Conservation (phyloP, 2,888 invertebrate species). For the Plagiodera versicolora region DNA sequence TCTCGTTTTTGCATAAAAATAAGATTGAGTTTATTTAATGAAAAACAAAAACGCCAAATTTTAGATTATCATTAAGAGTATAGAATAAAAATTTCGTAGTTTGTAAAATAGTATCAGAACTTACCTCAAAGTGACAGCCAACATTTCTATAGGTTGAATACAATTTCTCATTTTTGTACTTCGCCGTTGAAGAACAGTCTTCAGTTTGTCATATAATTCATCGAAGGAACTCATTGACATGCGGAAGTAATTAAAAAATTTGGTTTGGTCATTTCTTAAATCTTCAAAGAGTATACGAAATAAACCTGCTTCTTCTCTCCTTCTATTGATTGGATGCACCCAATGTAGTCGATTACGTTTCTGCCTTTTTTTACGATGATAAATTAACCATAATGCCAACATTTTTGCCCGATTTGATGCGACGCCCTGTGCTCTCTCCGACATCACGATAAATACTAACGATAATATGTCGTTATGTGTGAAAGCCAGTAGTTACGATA, state of each 20-base stretch:
- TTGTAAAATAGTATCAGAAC: conserved; percentile 11
- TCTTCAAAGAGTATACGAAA: conserved; percentile 16
- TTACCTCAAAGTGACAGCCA: conserved; percentile 22
- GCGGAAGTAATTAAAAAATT: conserved; percentile 20
- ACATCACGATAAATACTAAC: conserved; percentile 7
- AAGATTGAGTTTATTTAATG: conserved; percentile 15
- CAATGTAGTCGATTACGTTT: conserved; percentile 11
- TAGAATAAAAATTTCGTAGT: conserved; percentile 11
- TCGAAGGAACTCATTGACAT: conserved; percentile 12
- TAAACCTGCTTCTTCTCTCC: conserved; percentile 8
- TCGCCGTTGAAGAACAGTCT: conserved; percentile 7
- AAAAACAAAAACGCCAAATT: conserved; percentile 15
- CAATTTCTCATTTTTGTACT: conserved; percentile 17
- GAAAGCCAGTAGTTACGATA: not conserved
- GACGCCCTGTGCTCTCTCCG: conserved; percentile 1
- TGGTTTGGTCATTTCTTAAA: conserved; percentile 4
- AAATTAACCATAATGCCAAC: conserved; percentile 8
- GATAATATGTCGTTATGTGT: conserved; percentile 8
- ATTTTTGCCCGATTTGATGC: conserved; percentile 6
- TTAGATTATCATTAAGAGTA: conserved; percentile 9
- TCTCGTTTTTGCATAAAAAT: conserved; percentile 10
- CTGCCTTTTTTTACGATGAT: conserved; percentile 7
- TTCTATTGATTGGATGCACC: conserved; percentile 14
- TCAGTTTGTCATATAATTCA: not conserved
- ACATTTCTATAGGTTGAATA: conserved; percentile 15